Evolutionary conservation across 53 echinoderm and acorn worm genomes (phyloP).

Genomic region (Luidia sarsii): DNA sequence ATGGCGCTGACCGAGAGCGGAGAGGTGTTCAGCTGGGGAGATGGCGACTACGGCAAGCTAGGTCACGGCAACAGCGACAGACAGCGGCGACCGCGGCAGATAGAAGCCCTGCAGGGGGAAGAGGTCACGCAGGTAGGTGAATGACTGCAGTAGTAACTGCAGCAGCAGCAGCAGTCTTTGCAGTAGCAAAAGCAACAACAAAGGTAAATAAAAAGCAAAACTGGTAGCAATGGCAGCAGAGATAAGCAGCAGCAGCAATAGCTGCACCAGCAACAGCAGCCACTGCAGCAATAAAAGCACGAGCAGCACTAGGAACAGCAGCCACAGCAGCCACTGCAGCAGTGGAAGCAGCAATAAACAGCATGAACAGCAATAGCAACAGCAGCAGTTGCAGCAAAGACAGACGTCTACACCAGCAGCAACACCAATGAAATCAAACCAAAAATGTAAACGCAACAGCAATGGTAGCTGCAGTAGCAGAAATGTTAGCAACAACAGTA

Average conservation of each 20-base stretch:
- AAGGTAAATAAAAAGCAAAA: not conserved
- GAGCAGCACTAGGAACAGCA: too few species aligned
- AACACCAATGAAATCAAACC: too few species aligned
- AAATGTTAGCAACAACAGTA: too few species aligned
- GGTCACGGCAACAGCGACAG: conserved; percentile 99
- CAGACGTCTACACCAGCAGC: too few species aligned
- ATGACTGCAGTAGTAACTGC: too few species aligned
- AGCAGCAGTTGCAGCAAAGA: too few species aligned
- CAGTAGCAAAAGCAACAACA: not conserved
- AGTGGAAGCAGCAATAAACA: too few species aligned
- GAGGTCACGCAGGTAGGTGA: conserved; percentile 82
- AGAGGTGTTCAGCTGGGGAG: conserved; percentile 99
- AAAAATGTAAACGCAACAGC: too few species aligned
- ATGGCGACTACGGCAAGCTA: conserved; percentile 98
- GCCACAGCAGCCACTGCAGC: too few species aligned
- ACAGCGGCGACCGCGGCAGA: conserved; percentile 91
- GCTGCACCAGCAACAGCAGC: not conserved
- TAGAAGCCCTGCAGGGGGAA: conserved; percentile 95
- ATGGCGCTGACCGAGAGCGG: conserved; percentile 99
- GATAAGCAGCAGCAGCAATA: too few species aligned
- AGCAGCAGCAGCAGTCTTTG: not conserved
- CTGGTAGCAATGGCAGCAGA: not conserved
- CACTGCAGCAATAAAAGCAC: not conserved
- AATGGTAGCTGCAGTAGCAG: too few species aligned
- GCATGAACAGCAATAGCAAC: too few species aligned